Evolutionary conservation across 2,888 invertebrate genomes (phyloP).

Genomic region (Leptinotarsa rubiginosa): DNA sequence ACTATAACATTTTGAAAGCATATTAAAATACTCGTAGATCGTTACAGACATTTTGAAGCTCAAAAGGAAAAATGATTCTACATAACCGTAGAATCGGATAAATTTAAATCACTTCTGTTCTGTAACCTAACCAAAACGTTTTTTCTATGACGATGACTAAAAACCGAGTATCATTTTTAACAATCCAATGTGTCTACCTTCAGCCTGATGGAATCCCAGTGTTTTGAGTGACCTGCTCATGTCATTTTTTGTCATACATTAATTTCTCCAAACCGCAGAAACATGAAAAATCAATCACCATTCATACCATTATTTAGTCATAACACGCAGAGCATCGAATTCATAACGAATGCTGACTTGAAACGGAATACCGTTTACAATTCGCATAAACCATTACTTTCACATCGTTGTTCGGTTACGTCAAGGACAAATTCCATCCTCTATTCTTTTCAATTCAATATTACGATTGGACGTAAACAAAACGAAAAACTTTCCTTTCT

Average conservation of each 20-base stretch:
- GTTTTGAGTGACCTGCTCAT: too few species aligned
- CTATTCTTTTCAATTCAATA: constrained; percentile 18
- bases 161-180: too few species aligned
- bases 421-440: constrained; percentile 31
- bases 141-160: too few species aligned
- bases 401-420: constrained; percentile 35
- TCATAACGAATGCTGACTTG: constrained; percentile 14
- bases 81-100: too few species aligned
- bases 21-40: too few species aligned
- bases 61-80: too few species aligned
- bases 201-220: too few species aligned
- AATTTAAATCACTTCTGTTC: too few species aligned
- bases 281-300: constrained; percentile 13
- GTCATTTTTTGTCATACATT: not conserved
- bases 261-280: not conserved
- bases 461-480: constrained; percentile 16
- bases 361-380: constrained; percentile 24
- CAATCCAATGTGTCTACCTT: too few species aligned
- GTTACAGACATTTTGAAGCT: too few species aligned
- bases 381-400: constrained; percentile 29
- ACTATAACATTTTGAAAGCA: too few species aligned
- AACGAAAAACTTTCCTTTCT: constrained; percentile 22
- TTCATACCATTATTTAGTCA: constrained; percentile 4
- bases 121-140: too few species aligned
- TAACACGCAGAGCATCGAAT: constrained; percentile 13